A percentile compares a stretch with the other conserved stretches of the same genome.
These are phyloP conservation scores for Magallana ariakensis DNA, from an alignment of 1,140 invertebrate genomes.

Conservation along the genomic window DNA sequence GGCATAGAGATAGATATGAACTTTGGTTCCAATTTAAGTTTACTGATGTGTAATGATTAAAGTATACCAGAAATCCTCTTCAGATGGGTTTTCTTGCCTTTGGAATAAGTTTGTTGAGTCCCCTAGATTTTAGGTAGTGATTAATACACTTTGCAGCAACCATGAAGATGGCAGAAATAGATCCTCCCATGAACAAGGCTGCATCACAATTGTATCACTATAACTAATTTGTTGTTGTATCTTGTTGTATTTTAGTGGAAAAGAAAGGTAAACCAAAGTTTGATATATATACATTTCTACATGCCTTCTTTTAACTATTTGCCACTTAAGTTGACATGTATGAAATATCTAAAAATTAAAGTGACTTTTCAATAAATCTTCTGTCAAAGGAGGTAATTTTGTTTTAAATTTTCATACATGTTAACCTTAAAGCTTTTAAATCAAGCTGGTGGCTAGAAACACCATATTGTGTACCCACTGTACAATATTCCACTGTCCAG, in stretches of 20 bases:
- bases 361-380: not conserved
- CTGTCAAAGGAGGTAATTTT: not conserved
- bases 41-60: not conserved
- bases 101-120: conserved; percentile 19
- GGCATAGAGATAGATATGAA: not conserved
- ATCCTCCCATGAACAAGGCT: not conserved
- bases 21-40: not conserved
- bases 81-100: not conserved
- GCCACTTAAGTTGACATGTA: conserved; percentile 12
- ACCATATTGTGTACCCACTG: conserved; percentile 4
- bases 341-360: not conserved
- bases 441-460: conserved; percentile 32
- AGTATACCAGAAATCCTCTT: not conserved
- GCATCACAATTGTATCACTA: not conserved
- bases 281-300: not conserved
- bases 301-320: conserved; percentile 31
- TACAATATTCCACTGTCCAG: not conserved
- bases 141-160: conserved; percentile 15
- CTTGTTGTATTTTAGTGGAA: conserved; percentile 41
- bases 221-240: conserved; percentile 27
- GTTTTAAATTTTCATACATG: not conserved
- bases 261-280: conserved; percentile 29
- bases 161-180: not conserved
- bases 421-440: conserved; percentile 1
- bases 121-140: conserved; percentile 27